Evolutionary conservation across 2,888 invertebrate species (phyloP).

Genomic region (Tipula lateralis): DNA sequence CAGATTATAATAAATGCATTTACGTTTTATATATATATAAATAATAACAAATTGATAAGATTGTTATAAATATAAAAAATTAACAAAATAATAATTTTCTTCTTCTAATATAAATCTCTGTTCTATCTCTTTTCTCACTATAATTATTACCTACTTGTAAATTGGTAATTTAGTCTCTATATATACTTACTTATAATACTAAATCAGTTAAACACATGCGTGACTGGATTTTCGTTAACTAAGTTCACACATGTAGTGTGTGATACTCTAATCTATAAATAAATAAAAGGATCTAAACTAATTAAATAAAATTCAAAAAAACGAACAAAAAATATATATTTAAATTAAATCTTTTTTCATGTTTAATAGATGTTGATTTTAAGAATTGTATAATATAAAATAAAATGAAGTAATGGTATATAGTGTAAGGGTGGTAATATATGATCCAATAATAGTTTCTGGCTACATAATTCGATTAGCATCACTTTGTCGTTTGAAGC

Average conservation of each 20-base stretch:
- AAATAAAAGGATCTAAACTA: neutral
- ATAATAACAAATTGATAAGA: neutral
- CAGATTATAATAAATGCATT: neutral
- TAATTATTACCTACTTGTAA: neutral
- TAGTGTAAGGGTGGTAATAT: neutral
- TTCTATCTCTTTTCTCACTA: neutral
- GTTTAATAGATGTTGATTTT: slow-evolving; percentile 7
- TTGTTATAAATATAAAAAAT: neutral
- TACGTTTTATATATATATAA: neutral
- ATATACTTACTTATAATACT: neutral
- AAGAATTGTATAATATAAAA: neutral
- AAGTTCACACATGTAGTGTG: neutral
- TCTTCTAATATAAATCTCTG: neutral
- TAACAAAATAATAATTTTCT: neutral
- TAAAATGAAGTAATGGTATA: neutral
- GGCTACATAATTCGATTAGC: too few relatives aligned
- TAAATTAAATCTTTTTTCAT: neutral
- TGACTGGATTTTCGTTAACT: neutral
- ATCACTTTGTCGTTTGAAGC: too few relatives aligned
- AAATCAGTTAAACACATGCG: neutral
- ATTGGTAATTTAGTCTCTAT: neutral
- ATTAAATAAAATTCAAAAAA: neutral
- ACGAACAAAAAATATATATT: neutral
- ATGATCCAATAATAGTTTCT: too few relatives aligned
- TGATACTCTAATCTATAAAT: neutral